A percentile compares a stretch with the other conserved stretches of the same genome.
Conservation (phyloP, 1,140 invertebrate species). For the Trichonephila clavipes region DNA sequence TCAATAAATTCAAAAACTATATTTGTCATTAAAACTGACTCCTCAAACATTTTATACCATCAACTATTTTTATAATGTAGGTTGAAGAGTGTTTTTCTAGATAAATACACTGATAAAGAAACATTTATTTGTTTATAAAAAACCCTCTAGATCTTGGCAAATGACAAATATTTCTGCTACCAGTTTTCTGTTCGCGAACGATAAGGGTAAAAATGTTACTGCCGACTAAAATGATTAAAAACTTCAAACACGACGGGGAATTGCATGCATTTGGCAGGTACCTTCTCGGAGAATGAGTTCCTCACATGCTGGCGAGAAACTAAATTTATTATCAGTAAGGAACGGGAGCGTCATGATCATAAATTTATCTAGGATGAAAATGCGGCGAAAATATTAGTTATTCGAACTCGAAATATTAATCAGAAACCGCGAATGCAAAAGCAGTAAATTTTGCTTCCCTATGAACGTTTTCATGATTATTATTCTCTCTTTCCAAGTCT, state of each 20-base stretch:
- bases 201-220: neutral
- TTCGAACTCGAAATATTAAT: constrained; percentile 31
- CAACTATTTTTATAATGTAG: no score
- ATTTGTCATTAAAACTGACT: no score
- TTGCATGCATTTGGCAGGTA: neutral
- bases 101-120: no score
- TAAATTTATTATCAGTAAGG: neutral
- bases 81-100: no score
- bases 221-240: constrained; percentile 1
- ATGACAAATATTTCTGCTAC: neutral
- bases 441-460: neutral
- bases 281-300: neutral
- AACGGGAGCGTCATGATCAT: neutral
- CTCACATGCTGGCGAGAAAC: neutral
- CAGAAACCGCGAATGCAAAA: neutral
- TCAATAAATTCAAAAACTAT: no score
- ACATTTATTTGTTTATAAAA: no score
- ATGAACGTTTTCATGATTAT: neutral
- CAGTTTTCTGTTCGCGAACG: neutral
- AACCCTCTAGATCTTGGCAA: no score
- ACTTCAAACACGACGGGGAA: neutral
- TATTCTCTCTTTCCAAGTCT: neutral
- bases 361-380: constrained; percentile 29
- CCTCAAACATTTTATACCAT: no score
- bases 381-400: constrained; percentile 29